Evolutionary conservation across 2,888 invertebrate species (phyloP).

Genomic region (Mycalesis mineus): DNA sequence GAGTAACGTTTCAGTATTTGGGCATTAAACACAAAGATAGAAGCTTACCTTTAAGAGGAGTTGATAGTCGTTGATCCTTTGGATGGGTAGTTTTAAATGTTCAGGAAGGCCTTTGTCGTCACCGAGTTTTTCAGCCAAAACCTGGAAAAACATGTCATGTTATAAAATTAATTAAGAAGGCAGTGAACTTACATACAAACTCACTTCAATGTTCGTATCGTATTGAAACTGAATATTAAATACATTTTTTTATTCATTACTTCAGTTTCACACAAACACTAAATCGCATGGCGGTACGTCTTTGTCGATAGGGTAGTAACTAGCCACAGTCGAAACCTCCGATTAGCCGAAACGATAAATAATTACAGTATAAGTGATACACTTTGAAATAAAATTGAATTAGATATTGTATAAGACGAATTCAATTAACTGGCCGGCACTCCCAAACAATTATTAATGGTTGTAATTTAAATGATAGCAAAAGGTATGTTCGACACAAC

Average conservation of each 20-base stretch:
- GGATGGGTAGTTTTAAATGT: slow-evolving; percentile 95
- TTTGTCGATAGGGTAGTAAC: too few species aligned
- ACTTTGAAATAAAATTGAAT: background rate
- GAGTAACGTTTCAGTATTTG: too few species aligned
- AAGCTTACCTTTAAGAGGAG: slow-evolving; percentile 89
- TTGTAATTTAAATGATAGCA: slow-evolving; percentile 17
- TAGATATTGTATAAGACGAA: background rate
- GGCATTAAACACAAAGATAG: too few species aligned
- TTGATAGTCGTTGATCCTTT: slow-evolving; percentile 97
- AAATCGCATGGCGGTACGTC: too few species aligned
- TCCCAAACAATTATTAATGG: slow-evolving; percentile 3
- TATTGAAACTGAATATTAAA: too few species aligned
- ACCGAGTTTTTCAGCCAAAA: slow-evolving; percentile 88
- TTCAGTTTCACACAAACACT: too few species aligned
- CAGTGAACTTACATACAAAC: too few species aligned
- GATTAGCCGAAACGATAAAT: too few species aligned
- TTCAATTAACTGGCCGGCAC: background rate
- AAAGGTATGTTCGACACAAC: slow-evolving; percentile 17
- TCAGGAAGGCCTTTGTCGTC: slow-evolving; percentile 94
- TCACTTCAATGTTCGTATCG: too few species aligned
- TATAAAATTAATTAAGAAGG: too few species aligned
- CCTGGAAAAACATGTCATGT: slow-evolving; percentile 82
- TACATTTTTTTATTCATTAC: too few species aligned
- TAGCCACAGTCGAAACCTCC: too few species aligned
- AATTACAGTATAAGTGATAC: background rate